Evolutionary conservation across 2,888 invertebrate species (phyloP), one percentile per base, ranked within the genome.

Genomic region (Drosophila ustulata): DNA sequence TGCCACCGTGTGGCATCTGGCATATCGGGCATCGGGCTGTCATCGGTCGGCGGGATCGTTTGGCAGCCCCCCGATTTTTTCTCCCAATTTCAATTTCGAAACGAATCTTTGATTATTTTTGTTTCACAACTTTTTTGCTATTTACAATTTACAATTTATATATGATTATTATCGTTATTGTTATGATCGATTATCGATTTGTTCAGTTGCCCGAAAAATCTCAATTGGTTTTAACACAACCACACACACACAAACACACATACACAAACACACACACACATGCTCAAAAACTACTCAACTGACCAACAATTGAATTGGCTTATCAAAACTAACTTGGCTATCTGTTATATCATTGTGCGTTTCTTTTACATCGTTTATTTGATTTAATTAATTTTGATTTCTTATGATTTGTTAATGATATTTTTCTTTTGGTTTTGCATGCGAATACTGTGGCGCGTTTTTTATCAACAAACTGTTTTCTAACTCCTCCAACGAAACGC

Each of bases 281-380:
- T 50, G 45, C 32, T 18, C 45, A 34, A 9, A 3, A 9, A 11
- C 4, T 34, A 9, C 18, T 26, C 37, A 34, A 53, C 53, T 56
- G 56, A 56, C 45, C 28, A 51, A 49, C n/a, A 37, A 37, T 37
- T n/a, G n/a, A 39, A 58, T 62, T 73, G 57, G 62, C 61, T 52
- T 47, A 56, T 37, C 11, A 61, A 66, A 61, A 74, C 68, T 74
- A 62, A 67, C 52, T 25, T 57, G 56, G 62, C 63, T 57, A 50
- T 39, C 37, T 47, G 56, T 52, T 66, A 41, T 34, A 37, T 51
- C 18, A 46, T 25, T 53, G 43, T n/a, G 26, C 49, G 43, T 43
- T 32, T 51, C 26, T 37, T 9, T 23, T 13, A 28, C 9, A 51
- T n/a, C 9, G 3, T 9, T 13, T 49, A 6, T 18, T 23, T 9